phyloP scores from a whole-genome alignment of 2,888 invertebrate species.

The Platynereis dumerilii region DNA sequence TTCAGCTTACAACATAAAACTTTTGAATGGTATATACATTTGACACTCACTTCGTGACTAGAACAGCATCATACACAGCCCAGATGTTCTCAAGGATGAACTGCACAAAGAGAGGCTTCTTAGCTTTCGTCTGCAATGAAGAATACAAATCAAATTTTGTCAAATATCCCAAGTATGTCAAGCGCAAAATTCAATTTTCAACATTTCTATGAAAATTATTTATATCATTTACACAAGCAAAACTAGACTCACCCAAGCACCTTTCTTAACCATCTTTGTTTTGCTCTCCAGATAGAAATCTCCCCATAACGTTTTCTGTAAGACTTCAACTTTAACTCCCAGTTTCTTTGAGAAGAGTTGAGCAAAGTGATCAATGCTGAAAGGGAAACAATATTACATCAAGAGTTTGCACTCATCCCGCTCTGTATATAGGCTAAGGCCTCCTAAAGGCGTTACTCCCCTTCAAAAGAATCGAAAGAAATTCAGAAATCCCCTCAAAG shows the following conservation, averaged over 20 bases:
- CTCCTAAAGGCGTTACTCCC: too few species aligned
- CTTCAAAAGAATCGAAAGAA: too few species aligned
- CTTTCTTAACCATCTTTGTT: slow-evolving; percentile 81
- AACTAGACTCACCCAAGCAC: slow-evolving; percentile 75
- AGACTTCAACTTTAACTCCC: slow-evolving; percentile 75
- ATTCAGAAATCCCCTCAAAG: too few species aligned
- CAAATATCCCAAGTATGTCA: background rate
- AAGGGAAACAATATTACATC: background rate
- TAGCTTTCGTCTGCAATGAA: slow-evolving; percentile 73
- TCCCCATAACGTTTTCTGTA: slow-evolving; percentile 89
- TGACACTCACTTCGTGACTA: slow-evolving; percentile 69
- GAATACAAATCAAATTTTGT: background rate
- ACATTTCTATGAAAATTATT: too few species aligned
- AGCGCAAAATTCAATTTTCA: background rate
- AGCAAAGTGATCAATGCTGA: slow-evolving; percentile 80
- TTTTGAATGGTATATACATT: too few species aligned
- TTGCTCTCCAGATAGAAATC: slow-evolving; percentile 89
- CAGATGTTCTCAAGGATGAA: slow-evolving; percentile 90
- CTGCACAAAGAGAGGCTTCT: slow-evolving; percentile 91
- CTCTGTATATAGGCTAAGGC: too few species aligned
- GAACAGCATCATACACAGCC: slow-evolving; percentile 85
- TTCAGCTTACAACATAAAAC: too few species aligned
- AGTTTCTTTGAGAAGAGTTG: slow-evolving; percentile 77
- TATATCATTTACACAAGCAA: background rate
- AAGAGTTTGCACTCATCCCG: too few species aligned